phyloP scores from a whole-genome alignment of 2,888 invertebrate genomes.

The Acleris cristana region DNA sequence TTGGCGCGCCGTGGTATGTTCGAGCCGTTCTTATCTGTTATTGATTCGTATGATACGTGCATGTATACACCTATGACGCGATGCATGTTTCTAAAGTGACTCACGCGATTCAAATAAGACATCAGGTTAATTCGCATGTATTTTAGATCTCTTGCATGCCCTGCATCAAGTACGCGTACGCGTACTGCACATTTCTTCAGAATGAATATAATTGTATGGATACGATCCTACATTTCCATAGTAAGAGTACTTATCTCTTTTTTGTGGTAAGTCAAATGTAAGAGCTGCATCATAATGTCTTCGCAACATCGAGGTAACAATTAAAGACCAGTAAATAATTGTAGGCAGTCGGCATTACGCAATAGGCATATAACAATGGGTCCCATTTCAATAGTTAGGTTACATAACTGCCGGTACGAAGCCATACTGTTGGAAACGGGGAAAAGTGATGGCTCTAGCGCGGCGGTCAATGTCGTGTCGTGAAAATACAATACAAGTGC shows the following conservation, averaged over 20 bases:
- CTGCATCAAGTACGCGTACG: not conserved
- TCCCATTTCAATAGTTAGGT: constrained; percentile 33
- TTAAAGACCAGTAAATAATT: constrained; percentile 4
- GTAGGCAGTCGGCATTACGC: constrained; percentile 19
- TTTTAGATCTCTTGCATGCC: not conserved
- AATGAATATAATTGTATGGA: too few relatives aligned
- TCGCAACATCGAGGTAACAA: constrained; percentile 1
- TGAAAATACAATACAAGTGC: constrained; percentile 24
- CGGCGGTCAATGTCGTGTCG: constrained; percentile 43
- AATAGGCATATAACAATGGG: constrained; percentile 31
- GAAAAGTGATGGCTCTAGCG: constrained; percentile 25
- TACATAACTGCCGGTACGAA: constrained; percentile 31
- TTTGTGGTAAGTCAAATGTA: too few relatives aligned
- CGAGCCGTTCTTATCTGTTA: constrained; percentile 7
- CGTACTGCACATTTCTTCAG: too few relatives aligned
- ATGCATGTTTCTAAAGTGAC: constrained; percentile 17
- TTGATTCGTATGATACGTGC: constrained; percentile 9
- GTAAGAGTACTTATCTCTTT: too few relatives aligned
- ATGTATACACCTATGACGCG: not conserved
- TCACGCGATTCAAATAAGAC: constrained; percentile 8
- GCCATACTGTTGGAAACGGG: constrained; percentile 27
- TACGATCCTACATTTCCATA: too few relatives aligned
- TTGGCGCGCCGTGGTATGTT: not conserved
- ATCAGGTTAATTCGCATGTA: not conserved
- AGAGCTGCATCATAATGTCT: not conserved